These are phyloP conservation scores for Plecotus auritus DNA, from an alignment of 2,113 vertebrate species.

Conservation along the genomic window DNA sequence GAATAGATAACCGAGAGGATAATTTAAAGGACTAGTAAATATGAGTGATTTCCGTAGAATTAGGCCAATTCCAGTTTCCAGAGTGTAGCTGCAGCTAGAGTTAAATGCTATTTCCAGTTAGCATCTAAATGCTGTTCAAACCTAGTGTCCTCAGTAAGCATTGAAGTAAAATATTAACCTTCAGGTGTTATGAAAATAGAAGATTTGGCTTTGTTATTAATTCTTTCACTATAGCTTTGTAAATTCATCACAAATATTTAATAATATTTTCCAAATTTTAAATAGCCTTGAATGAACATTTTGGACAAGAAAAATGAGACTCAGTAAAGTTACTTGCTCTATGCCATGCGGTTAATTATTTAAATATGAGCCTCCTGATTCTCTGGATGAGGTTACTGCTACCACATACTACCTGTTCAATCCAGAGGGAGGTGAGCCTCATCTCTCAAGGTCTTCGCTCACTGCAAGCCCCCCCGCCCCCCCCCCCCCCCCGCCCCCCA, in stretches of 20 bases:
- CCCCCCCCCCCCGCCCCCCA: accelerated
- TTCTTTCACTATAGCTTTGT: background rate
- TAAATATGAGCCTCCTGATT: background rate
- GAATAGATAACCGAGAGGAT: background rate
- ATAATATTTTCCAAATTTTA: background rate
- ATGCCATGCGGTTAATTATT: background rate
- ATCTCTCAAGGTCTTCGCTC: background rate
- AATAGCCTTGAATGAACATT: background rate
- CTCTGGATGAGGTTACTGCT: background rate
- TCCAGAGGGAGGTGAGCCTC: background rate
- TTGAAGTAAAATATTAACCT: background rate
- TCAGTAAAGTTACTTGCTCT: background rate
- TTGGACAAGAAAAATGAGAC: background rate
- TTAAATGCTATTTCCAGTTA: background rate
- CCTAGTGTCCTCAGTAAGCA: background rate
- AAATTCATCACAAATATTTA: background rate
- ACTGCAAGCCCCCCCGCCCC: too few relatives aligned
- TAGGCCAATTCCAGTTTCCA: background rate
- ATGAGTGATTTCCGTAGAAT: background rate
- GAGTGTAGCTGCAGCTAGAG: background rate
- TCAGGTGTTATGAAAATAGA: background rate
- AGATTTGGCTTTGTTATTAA: background rate
- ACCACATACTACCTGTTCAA: background rate
- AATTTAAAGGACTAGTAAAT: background rate
- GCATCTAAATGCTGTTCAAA: background rate